phyloP scores from a whole-genome alignment of 2,888 invertebrate species.

The Drosophila mayaguana region DNA sequence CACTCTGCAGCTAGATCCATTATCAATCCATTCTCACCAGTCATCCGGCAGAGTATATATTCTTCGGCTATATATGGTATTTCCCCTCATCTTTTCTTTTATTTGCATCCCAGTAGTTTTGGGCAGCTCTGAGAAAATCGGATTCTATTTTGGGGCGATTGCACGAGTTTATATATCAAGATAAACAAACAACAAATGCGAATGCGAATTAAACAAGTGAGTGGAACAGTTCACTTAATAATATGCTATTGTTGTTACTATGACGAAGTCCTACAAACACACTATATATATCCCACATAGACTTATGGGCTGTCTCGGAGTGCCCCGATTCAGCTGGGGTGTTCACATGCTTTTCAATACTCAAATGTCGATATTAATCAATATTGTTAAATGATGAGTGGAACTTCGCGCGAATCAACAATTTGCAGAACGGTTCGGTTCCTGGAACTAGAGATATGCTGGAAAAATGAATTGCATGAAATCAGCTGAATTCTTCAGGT shows the following conservation, averaged over 20 bases:
- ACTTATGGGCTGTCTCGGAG: background rate
- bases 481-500: constrained; percentile 1
- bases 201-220: constrained; percentile 27
- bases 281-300: background rate
- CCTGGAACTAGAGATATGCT: constrained; percentile 23
- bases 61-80: background rate
- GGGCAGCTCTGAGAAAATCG: constrained; percentile 33
- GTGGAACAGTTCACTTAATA: constrained; percentile 61
- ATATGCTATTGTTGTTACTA: constrained; percentile 65
- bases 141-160: constrained; percentile 68
- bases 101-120: background rate
- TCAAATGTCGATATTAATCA: constrained; percentile 34
- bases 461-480: constrained; percentile 36
- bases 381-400: constrained; percentile 43
- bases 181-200: constrained; percentile 45
- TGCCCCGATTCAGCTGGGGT: constrained; percentile 16
- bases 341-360: constrained; percentile 20
- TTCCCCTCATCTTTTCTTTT: background rate
- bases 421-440: constrained; percentile 23
- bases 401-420: constrained; percentile 26
- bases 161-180: constrained; percentile 56
- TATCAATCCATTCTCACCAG: background rate
- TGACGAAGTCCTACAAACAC: constrained; percentile 52
- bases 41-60: background rate
- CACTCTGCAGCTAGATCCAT: background rate